These are phyloP conservation scores for Orcinus orca DNA, from an alignment of 2,113 vertebrate genomes.

Conservation along the genomic window DNA sequence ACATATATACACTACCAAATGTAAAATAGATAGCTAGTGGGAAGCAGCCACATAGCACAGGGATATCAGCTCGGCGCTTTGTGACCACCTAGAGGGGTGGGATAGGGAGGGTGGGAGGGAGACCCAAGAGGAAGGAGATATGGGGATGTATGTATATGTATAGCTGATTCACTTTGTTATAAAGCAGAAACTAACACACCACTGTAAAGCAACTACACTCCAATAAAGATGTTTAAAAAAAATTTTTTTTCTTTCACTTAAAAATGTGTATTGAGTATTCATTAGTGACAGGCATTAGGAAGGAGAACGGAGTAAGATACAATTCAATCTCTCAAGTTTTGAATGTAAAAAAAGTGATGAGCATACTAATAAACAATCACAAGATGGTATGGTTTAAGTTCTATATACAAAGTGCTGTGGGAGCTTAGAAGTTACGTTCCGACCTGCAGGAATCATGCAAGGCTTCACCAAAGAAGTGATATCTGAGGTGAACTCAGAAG, in stretches of 20 bases:
- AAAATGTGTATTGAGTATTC: neutral
- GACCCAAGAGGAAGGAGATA: too few species aligned
- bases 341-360: neutral
- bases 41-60: too few species aligned
- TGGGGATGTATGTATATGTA: too few species aligned
- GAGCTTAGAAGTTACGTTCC: neutral
- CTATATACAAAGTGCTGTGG: neutral
- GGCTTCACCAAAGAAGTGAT: neutral
- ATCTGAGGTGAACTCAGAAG: neutral
- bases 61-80: too few species aligned
- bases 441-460: neutral
- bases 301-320: neutral
- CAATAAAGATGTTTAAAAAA: too few species aligned
- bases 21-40: too few species aligned
- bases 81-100: too few species aligned
- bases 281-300: neutral
- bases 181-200: too few species aligned
- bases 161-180: too few species aligned
- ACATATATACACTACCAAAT: too few species aligned
- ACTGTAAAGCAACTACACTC: too few species aligned
- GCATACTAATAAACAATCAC: neutral
- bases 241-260: neutral
- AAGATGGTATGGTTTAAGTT: neutral
- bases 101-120: too few species aligned
- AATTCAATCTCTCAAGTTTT: neutral